Base-by-base conservation (phyloP, 2,888 invertebrate species). In the Caprella mutica region DNA sequence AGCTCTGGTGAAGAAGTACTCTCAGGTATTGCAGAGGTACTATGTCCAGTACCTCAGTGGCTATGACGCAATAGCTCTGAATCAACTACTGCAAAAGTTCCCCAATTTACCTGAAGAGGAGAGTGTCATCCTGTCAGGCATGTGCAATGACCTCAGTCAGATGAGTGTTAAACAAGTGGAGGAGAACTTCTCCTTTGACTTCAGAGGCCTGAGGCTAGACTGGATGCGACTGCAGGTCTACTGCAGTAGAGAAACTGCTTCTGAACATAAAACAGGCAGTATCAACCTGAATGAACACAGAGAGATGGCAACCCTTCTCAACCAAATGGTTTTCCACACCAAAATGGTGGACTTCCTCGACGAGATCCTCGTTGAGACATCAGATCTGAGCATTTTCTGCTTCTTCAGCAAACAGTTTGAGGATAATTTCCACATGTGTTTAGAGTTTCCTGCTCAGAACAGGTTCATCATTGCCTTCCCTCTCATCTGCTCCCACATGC, bases 381-480 rank as follows among this genome's bases (percentile, higher is more conserved):
- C 96, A 0, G 97, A 99, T 76, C 77, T 99, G 19, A 96, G 96
- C 0, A 83, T 97, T 65, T 97, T 97, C 72, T 98, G 97, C 72
- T 97, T 97, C 71, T 96, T 94, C 73, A 93, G 85, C 69, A 86
- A 89, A 76, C 88, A 92, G 72, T 96, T 97, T 75, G 93, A 97
- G 73, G 92, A 89, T 69, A 96, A 97, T 73, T 97, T 98, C 72
- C 93, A 93, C 70, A 91, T 93, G 89, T 97, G 97, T 74, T 77
- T 99, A 67, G 96, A 97, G 73, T 94, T 98, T 71, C 97, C 98
- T 29, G 94, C 96, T 23, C 98, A 99, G 75, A 93, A 93, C 74
- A 83, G 98, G 40, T 99, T 88, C 72, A 94, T 96, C 65, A 88
- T 97, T 66, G 92, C 96, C 52, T 99, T 98, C 73, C 98, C 98